These are phyloP conservation scores for Danio jaintianensis DNA, from an alignment of 2,797 vertebrate genomes.

Conservation along the genomic window DNA sequence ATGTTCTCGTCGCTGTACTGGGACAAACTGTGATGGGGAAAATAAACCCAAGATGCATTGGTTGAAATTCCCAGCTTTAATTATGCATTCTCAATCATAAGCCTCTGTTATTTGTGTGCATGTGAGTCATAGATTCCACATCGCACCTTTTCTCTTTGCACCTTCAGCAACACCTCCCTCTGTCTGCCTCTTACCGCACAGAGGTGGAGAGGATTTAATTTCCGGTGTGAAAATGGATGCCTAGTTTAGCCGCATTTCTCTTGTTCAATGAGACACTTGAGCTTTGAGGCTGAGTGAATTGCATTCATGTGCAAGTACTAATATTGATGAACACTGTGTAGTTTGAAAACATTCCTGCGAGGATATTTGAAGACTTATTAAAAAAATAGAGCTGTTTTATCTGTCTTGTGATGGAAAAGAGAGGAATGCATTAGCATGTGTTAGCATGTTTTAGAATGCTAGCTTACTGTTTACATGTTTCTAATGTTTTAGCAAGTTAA, in stretches of 20 bases:
- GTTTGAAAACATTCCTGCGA: no score
- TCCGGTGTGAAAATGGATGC: constrained; percentile 53
- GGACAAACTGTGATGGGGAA: constrained; percentile 82
- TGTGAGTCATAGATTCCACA: constrained; percentile 46
- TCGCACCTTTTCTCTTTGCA: constrained; percentile 64
- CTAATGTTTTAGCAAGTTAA: no score
- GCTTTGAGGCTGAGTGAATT: neutral
- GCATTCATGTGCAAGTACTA: neutral
- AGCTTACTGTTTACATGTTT: no score
- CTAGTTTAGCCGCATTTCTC: constrained; percentile 52
- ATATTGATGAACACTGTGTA: constrained; percentile 12
- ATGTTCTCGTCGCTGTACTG: constrained; percentile 99
- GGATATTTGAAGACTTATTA: no score
- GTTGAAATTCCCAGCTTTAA: neutral
- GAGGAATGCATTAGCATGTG: no score
- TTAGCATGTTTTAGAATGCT: no score
- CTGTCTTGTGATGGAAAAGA: no score
- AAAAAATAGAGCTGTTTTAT: no score
- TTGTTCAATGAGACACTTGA: constrained; percentile 33
- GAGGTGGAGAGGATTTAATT: constrained; percentile 60
- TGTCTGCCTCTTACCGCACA: constrained; percentile 35
- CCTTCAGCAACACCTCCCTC: constrained; percentile 54
- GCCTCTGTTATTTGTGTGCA: neutral
- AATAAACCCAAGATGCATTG: neutral
- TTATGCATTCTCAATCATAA: neutral